A percentile compares a stretch with the other conserved stretches of the same genome.
Conservation (phyloP, 2,888 invertebrate genomes). For the Escarpia spicata region DNA sequence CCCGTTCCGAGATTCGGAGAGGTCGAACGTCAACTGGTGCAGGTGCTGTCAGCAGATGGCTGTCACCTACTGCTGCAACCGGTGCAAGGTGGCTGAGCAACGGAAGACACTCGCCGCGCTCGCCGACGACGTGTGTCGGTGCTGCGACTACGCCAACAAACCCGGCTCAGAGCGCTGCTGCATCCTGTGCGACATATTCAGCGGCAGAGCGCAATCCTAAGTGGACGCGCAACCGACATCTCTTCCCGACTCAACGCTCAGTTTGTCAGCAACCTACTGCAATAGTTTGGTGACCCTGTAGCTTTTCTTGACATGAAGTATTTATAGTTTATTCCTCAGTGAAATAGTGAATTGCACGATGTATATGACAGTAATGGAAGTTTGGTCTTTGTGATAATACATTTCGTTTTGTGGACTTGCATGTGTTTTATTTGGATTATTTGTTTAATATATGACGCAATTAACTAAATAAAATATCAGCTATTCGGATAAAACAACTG, state of each 20-base stretch:
- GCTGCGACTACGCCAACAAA: neutral
- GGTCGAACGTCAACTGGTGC: neutral
- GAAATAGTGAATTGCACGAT: neutral
- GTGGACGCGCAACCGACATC: neutral
- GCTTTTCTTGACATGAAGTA: neutral
- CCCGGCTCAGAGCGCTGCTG: neutral
- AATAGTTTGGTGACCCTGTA: neutral
- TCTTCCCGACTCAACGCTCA: neutral
- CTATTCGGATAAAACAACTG: neutral
- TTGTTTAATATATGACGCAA: neutral
- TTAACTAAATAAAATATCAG: neutral
- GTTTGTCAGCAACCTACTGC: neutral
- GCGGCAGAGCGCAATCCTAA: neutral
- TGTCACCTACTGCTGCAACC: neutral
- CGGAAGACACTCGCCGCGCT: neutral
- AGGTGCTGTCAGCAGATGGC: conserved; percentile 1
- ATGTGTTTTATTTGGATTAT: neutral
- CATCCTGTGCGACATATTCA: neutral
- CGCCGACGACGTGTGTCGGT: neutral
- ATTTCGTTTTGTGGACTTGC: neutral
- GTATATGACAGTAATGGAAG: neutral
- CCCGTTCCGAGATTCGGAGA: neutral
- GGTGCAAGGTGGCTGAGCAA: neutral
- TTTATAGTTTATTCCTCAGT: neutral
- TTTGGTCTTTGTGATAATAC: neutral